Conservation (phyloP, 2,797 vertebrate species). For the Podarcis lilfordi region DNA sequence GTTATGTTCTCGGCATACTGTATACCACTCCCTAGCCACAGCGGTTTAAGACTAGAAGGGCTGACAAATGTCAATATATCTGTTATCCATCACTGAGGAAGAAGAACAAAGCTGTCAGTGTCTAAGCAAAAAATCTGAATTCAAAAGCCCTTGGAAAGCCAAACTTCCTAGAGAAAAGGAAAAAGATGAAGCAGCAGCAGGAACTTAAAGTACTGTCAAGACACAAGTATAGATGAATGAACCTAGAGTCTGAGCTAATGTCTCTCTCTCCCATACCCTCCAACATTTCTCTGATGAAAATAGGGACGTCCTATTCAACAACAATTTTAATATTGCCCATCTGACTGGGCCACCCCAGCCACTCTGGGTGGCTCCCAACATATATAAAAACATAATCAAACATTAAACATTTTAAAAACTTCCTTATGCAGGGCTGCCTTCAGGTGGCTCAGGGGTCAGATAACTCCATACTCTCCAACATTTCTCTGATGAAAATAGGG, state of each 20-base stretch:
- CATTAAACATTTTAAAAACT: too few species aligned
- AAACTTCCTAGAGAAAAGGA: background rate
- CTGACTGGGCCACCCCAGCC: too few species aligned
- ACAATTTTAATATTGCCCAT: too few species aligned
- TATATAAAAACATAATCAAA: too few species aligned
- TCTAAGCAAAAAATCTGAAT: slow-evolving; percentile 26
- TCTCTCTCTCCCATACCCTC: background rate
- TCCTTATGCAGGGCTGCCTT: too few species aligned
- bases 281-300: too few species aligned
- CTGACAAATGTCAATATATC: slow-evolving; percentile 54
- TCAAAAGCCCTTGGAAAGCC: slow-evolving; percentile 34
- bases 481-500: too few species aligned
- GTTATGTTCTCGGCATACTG: slow-evolving; percentile 28
- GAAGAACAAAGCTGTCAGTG: slow-evolving; percentile 33
- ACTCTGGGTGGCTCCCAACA: too few species aligned
- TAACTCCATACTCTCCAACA: too few species aligned
- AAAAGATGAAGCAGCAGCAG: background rate
- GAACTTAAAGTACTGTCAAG: background rate
- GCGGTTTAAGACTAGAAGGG: slow-evolving; percentile 51
- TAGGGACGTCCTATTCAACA: too few species aligned
- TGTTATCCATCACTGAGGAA: slow-evolving; percentile 46
- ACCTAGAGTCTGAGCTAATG: background rate
- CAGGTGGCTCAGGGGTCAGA: too few species aligned
- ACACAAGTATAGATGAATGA: background rate
- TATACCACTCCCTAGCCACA: slow-evolving; percentile 36